A percentile compares a stretch with the other conserved stretches of the same genome.
Evolutionary conservation across 2,888 invertebrate genomes (phyloP).

Genomic region (Disparrhopalites patrizii): DNA sequence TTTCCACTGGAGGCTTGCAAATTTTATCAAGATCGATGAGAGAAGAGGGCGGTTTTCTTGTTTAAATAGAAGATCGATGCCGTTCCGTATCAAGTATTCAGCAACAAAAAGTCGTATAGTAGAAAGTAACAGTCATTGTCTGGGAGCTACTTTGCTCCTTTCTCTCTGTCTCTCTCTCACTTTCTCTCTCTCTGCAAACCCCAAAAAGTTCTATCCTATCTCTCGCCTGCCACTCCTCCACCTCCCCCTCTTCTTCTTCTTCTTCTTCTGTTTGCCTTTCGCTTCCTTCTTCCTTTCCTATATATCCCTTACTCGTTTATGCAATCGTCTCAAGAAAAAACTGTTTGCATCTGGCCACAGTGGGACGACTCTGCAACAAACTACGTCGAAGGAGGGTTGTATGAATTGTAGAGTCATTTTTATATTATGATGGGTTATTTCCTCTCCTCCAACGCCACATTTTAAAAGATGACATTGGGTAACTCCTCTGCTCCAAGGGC

Average conservation of each 20-base stretch:
- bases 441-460: not conserved
- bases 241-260: not conserved
- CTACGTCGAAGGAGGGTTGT: too few relatives aligned
- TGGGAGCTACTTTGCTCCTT: not conserved
- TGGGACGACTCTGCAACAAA: too few relatives aligned
- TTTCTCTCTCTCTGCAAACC: too few relatives aligned
- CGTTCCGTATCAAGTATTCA: constrained; percentile 4
- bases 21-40: constrained; percentile 8
- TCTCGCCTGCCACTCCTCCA: too few relatives aligned
- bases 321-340: too few relatives aligned
- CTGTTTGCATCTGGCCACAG: too few relatives aligned
- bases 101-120: constrained; percentile 7
- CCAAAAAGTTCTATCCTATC: too few relatives aligned
- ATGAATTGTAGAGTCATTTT: not conserved
- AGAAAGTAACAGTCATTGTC: constrained; percentile 8
- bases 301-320: too few relatives aligned
- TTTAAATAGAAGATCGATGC: constrained; percentile 11
- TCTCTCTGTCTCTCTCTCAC: too few relatives aligned
- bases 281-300: too few relatives aligned
- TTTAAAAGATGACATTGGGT: too few relatives aligned
- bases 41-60: not conserved
- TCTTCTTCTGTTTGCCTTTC: not conserved
- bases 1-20: constrained; percentile 1
- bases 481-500: too few relatives aligned
- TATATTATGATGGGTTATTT: constrained; percentile 5